phyloP scores from a whole-genome alignment of 2,113 vertebrate genomes.

The Athene noctua region DNA sequence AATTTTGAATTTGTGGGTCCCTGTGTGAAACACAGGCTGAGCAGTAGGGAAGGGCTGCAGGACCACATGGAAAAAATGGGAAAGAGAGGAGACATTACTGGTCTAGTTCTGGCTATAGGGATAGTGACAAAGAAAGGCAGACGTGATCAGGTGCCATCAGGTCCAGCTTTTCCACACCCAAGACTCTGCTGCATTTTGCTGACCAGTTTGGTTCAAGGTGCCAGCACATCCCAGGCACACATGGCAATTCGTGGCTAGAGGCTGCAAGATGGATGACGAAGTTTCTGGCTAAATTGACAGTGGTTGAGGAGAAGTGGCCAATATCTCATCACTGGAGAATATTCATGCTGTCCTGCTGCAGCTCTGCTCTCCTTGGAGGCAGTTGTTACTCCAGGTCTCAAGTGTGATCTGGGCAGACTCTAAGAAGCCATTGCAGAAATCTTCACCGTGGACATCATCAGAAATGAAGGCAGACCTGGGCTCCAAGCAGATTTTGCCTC shows the following conservation, averaged over 20 bases:
- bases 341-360: background rate
- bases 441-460: fast-evolving
- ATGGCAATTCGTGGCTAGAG: background rate
- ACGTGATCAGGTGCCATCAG: background rate
- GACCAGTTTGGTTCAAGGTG: background rate
- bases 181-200: background rate
- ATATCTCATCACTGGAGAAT: background rate
- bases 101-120: background rate
- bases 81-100: background rate
- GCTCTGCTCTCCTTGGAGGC: background rate
- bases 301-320: background rate
- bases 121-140: background rate
- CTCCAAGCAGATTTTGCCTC: background rate
- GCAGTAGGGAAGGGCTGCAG: background rate
- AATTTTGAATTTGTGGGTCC: background rate
- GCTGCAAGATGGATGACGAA: background rate
- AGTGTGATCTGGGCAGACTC: background rate
- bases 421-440: background rate
- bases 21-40: background rate
- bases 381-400: background rate
- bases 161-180: background rate
- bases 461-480: background rate
- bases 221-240: background rate
- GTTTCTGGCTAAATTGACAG: background rate
- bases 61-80: background rate